Evolutionary conservation across 2,888 invertebrate species (phyloP).

Genomic region (Rotaria magnacalcarata): DNA sequence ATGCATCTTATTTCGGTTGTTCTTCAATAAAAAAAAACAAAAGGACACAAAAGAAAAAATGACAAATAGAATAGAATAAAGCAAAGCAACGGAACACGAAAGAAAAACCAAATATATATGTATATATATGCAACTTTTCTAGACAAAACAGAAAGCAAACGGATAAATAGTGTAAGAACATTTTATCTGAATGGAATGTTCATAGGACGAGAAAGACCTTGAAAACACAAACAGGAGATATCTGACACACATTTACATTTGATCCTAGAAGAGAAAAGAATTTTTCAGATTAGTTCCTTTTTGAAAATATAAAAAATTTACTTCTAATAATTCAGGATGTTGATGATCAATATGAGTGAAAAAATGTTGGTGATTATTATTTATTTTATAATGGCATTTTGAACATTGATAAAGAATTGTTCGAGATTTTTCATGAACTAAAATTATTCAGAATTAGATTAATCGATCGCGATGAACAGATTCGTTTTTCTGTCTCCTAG

Average conservation of each 20-base stretch:
- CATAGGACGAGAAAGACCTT: conserved; percentile 5
- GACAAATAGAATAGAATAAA: conserved; percentile 2
- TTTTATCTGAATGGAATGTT: conserved; percentile 21
- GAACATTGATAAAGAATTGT: conserved; percentile 5
- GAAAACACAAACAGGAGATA: background rate
- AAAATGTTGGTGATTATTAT: conserved; percentile 3
- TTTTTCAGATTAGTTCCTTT: no score
- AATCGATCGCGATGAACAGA: no score
- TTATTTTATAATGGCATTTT: background rate
- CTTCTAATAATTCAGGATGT: background rate
- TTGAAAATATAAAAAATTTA: background rate
- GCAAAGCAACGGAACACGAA: background rate
- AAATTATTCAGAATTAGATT: background rate
- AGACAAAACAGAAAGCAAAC: background rate
- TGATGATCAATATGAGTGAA: conserved; percentile 20
- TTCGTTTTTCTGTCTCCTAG: no score
- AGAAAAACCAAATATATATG: background rate
- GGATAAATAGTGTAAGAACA: background rate
- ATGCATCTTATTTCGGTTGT: background rate
- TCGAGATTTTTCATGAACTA: conserved; percentile 2
- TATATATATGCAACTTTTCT: background rate
- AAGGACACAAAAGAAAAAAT: background rate
- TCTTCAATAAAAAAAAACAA: background rate
- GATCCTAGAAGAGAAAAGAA: background rate
- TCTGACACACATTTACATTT: conserved; percentile 12